phyloP scores from a whole-genome alignment of 2,888 invertebrate species.

The Meteorus cinctellus region DNA sequence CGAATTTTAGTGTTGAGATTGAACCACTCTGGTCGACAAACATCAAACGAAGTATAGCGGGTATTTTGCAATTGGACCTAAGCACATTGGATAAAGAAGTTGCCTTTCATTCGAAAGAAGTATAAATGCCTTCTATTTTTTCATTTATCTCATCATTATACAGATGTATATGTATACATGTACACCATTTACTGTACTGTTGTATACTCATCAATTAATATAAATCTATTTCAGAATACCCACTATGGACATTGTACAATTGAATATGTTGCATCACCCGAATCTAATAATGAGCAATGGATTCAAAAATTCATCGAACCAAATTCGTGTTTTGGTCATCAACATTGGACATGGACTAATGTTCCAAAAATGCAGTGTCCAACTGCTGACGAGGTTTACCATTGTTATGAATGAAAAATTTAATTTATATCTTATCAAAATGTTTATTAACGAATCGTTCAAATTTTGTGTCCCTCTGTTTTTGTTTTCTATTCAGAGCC shows the following conservation, averaged over 20 bases:
- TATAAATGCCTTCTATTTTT: slow-evolving; percentile 43
- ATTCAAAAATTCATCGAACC: slow-evolving; percentile 72
- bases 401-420: neutral
- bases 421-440: neutral
- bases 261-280: slow-evolving; percentile 68
- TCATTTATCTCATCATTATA: neutral
- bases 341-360: slow-evolving; percentile 68
- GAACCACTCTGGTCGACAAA: slow-evolving; percentile 81
- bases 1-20: slow-evolving; percentile 65
- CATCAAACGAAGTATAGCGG: slow-evolving; percentile 80
- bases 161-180: neutral
- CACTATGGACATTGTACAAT: slow-evolving; percentile 71
- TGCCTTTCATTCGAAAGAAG: slow-evolving; percentile 67
- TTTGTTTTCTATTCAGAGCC: slow-evolving; percentile 61
- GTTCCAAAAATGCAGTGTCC: slow-evolving; percentile 70
- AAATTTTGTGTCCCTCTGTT: neutral
- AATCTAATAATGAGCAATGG: slow-evolving; percentile 58
- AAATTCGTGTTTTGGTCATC: slow-evolving; percentile 67
- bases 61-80: slow-evolving; percentile 79
- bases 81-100: slow-evolving; percentile 58
- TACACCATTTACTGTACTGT: neutral
- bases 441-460: no score
- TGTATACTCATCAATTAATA: slow-evolving; percentile 28
- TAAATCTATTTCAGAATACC: slow-evolving; percentile 61
- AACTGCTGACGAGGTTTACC: slow-evolving; percentile 68